Evolutionary conservation across 2,888 invertebrate species (phyloP).

Genomic region (Rhagonycha fulva): DNA sequence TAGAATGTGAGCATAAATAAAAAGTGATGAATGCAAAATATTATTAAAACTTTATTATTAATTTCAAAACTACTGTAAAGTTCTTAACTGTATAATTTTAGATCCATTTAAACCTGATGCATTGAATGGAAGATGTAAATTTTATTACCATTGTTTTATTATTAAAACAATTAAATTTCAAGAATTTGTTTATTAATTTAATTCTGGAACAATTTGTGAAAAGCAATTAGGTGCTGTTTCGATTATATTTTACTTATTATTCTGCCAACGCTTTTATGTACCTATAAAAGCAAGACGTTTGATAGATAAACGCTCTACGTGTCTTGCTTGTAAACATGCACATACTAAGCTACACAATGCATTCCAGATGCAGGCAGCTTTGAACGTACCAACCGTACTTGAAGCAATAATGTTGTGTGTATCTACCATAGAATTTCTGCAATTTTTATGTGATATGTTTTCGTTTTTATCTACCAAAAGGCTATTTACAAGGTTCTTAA

Average conservation of each 20-base stretch:
- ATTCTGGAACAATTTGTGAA: background rate
- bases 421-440: background rate
- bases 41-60: too few relatives aligned
- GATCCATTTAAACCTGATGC: too few relatives aligned
- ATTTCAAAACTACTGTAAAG: too few relatives aligned
- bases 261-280: background rate
- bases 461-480: background rate
- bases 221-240: background rate
- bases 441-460: background rate
- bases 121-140: background rate
- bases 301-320: slow-evolving; percentile 13
- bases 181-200: background rate
- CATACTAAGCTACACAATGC: slow-evolving; percentile 6
- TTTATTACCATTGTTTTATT: background rate
- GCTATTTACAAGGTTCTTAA: too few relatives aligned
- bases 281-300: slow-evolving; percentile 11
- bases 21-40: too few relatives aligned
- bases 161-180: background rate
- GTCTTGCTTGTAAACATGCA: background rate
- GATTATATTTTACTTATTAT: background rate
- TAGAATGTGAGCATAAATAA: too few relatives aligned
- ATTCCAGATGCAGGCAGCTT: background rate
- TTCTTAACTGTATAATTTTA: too few relatives aligned
- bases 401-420: background rate
- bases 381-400: background rate